Base-by-base conservation (phyloP, 2,888 invertebrate genomes). In the Uropetala carovei region DNA sequence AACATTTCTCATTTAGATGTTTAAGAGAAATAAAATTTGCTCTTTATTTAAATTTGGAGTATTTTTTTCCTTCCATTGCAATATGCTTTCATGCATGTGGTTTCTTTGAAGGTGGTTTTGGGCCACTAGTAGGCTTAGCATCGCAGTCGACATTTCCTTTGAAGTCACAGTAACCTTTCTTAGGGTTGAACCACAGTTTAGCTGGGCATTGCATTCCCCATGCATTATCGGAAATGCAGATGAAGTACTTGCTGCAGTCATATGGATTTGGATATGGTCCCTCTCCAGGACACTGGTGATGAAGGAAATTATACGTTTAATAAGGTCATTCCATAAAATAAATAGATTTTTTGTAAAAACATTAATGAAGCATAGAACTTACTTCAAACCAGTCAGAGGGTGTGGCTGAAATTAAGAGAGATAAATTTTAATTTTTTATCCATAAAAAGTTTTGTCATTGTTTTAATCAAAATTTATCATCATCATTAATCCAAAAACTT, bases 191-290 rank as follows among this genome's bases (percentile, higher is more conserved):
- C 83, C 30, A 57, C 56, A 83, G 11, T 18, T 83, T 83, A n/a
- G 56, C 83, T 22, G 83, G 83, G 14, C 83, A 83, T 83, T 83
- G 43, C 83, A 30, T 30, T 18, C 7, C 56, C 83, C 83, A 83
- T 16, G 83, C 57, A 11, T 9, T 83, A 57, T 83, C 83, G n/a
- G 57, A n/a, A 56, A 56, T 13, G 56, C 83, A 83, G 16, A 83
- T 18, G 56, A 83, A 83, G 83, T 83, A 83, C 18, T 83, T 56
- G 56, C 57, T 57, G 83, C 83, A 83, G 83, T 83, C 83, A 13
- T 83, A 83, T 18, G 83, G 83, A 57, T 83, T 43, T 18, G 83
- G 83, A n/a, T 27, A 83, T 57, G 7, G 11, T 83, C 83, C 83
- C 4, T 9, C 83, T 56, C 8, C 18, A 10, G 83, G 83, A 18